Evolutionary conservation across 2,797 vertebrate species (phyloP), one percentile per base, ranked within the genome.

Genomic region (Tarsius wallacei): DNA sequence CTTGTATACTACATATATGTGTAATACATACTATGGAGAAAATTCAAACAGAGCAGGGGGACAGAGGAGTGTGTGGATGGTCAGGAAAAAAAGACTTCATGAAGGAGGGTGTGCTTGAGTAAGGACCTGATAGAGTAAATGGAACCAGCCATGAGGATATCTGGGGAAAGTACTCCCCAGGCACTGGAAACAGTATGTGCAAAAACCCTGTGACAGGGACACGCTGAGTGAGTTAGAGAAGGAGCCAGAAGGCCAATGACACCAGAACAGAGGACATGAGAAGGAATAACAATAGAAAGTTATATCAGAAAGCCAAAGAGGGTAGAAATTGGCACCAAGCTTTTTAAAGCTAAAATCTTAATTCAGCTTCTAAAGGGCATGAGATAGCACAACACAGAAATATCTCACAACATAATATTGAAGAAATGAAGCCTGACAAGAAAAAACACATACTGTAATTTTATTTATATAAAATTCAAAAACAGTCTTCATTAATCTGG

Each of bases 21-120:
- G 21, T 1, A 2, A 21, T 36, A 73, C 70, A 22, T 47, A 19
- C 28, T 7, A 1, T 10, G 24, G 51, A 53, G 16, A 49, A 22
- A 31, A 55, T 36, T 51, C 10, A n/a, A 57, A 74, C 5, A 11
- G 61, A 63, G 49, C n/a, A 61, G 33, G 3, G 6, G 13, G 4
- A 0, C 16, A 49, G 1, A 42, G 15, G 31, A 63, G 26, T 13
- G 1, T 3, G 5, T 36, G 12, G n/a, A 3, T 28, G 17, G 63
- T 49, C 36, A 51, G 53, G 7, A 63, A 68, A 42, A 42, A 42
- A 42, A 74, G n/a, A 1, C 31, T 10, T 73, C 47, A 5, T 36
- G n/a, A 22, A 57, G 28, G 77, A 78, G 55, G 15, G 7, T 5
- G 16, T 22, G 24, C 22, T 49, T 12, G 6, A 74, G 19, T 12